These are phyloP conservation scores for Lasioglossum baleicum DNA, from an alignment of 1,140 invertebrate genomes.

Conservation along the genomic window DNA sequence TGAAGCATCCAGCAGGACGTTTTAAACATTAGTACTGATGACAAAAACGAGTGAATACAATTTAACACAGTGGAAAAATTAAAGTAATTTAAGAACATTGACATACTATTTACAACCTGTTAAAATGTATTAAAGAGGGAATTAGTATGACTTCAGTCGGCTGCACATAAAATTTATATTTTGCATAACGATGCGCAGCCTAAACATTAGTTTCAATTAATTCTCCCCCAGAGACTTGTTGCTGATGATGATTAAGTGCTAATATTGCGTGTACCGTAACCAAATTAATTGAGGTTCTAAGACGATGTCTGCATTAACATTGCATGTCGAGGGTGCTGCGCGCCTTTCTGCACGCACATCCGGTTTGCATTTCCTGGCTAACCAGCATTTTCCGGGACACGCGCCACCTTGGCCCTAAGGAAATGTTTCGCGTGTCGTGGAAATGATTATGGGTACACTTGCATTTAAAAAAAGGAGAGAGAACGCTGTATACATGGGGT, in stretches of 20 bases:
- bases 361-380: conserved; percentile 63
- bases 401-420: conserved; percentile 50
- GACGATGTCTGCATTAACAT: conserved; percentile 55
- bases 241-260: conserved; percentile 19
- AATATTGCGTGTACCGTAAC: conserved; percentile 44
- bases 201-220: background rate
- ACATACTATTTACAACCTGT: too few species aligned
- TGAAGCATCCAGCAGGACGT: too few species aligned
- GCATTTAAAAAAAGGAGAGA: background rate
- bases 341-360: conserved; percentile 68
- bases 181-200: background rate
- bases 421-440: conserved; percentile 28
- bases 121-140: too few species aligned
- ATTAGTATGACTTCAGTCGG: too few species aligned
- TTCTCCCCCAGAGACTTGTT: conserved; percentile 19
- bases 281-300: conserved; percentile 49
- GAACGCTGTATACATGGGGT: too few species aligned
- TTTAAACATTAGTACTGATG: too few species aligned
- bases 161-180: too few species aligned
- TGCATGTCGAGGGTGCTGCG: conserved; percentile 46
- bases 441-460: conserved; percentile 18
- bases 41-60: too few species aligned
- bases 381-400: conserved; percentile 66
- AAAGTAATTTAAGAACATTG: too few species aligned
- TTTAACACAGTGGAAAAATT: too few species aligned